Conservation (phyloP, 1,140 invertebrate species). For the Stratiolaelaps scimitus region DNA sequence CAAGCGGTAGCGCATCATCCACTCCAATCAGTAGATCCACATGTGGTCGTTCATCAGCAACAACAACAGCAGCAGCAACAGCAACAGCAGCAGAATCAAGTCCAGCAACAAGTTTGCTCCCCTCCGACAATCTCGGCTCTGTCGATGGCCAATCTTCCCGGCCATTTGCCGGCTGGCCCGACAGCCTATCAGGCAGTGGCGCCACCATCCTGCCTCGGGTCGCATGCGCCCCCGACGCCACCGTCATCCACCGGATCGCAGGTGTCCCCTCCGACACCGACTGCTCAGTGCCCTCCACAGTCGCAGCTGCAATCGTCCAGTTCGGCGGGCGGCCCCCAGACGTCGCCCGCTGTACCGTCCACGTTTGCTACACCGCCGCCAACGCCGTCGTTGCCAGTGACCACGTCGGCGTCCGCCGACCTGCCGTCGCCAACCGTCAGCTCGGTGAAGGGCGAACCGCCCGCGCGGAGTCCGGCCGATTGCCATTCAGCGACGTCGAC, state of each 20-base stretch:
- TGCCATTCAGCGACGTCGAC: no score
- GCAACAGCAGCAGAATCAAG: no score
- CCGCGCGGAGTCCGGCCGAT: no score
- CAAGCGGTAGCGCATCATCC: conserved; percentile 1
- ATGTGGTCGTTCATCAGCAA: no score
- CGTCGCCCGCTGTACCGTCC: conserved; percentile 4
- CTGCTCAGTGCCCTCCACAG: not conserved
- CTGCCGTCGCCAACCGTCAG: conserved; percentile 19
- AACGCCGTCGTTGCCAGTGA: conserved; percentile 2
- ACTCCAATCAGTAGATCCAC: no score
- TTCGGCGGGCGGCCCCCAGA: conserved; percentile 7
- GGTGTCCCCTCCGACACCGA: conserved; percentile 20
- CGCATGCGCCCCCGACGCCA: conserved; percentile 15
- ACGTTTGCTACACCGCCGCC: conserved; percentile 21
- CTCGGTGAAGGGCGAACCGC: conserved; percentile 15
- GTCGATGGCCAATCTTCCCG: no score
- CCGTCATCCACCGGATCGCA: conserved; percentile 22
- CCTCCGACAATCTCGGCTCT: no score
- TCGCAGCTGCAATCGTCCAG: conserved; percentile 2
- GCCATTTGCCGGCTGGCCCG: no score
- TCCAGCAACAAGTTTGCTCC: no score
- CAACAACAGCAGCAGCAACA: no score
- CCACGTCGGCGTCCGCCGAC: conserved; percentile 12
- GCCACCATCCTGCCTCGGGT: not conserved
- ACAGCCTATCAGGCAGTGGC: no score